Evolutionary conservation across 2,888 invertebrate species (phyloP), one percentile per base, ranked within the genome.

Genomic region (Strigamia maritima): DNA sequence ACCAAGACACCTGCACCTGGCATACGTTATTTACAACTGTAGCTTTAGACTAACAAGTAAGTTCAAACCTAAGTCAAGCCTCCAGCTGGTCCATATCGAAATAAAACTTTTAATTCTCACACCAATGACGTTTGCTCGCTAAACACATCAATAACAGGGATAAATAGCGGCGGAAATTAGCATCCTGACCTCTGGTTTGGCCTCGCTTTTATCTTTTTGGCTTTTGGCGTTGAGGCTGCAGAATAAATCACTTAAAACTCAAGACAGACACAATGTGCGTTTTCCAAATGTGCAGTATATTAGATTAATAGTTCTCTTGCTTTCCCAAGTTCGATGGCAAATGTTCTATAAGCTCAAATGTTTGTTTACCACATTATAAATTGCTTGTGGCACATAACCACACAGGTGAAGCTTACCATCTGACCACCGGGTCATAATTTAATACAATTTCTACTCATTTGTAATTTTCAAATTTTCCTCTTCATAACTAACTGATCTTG

Each of bases 371-470:
- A 16, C 28, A 26, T 70, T 70, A 70, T 70, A 70, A 70, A 70
- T 70, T 70, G 70, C 70, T 70, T 70, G 70, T 70, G 70, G 70
- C 70, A 28, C n/a, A 28, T 70, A 26, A 70, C 70, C 70, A 28
- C 70, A 70, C 70, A 70, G 70, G 70, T 70, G 70, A 70, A 70
- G 24, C 70, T 70, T 70, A 70, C 70, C 70, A 70, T 70, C 70
- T 70, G 70, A 70, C 70, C 70, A 70, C 70, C n/a, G 12, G 70
- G 16, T 28, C 70, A 70, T 70, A 70, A 70, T 70, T 70, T 26
- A 70, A 70, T 70, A 24, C n/a, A 70, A 70, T 70, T 70, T 70
- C 70, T 26, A 70, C 70, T 70, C 70, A 70, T 70, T 70, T 70
- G 70, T 70, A 70, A 70, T 26, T 70, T 70, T 28, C 28, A 28